A percentile compares a stretch with the other conserved stretches of the same genome.
These are phyloP conservation scores for Falco columbarius DNA, from an alignment of 2,797 vertebrate genomes.

Conservation along the genomic window DNA sequence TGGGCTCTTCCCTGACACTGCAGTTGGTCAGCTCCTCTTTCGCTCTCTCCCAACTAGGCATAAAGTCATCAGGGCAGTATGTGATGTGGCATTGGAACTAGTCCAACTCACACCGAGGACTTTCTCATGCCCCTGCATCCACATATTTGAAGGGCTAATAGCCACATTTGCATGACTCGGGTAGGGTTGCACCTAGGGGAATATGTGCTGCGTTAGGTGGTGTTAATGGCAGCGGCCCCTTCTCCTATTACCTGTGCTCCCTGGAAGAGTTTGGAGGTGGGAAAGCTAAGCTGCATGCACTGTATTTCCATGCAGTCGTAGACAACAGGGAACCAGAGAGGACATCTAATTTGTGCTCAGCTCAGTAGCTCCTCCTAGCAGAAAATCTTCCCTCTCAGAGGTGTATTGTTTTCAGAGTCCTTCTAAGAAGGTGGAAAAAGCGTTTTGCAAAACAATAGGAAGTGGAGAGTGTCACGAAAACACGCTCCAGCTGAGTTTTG, in stretches of 20 bases:
- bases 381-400: conserved; percentile 25
- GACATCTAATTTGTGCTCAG: conserved; percentile 5
- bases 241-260: conserved; percentile 42
- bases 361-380: conserved; percentile 70
- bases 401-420: conserved; percentile 30
- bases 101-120: background rate
- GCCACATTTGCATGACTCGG: background rate
- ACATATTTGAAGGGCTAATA: conserved; percentile 9
- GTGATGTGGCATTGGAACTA: conserved; percentile 14
- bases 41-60: background rate
- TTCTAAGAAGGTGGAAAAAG: conserved; percentile 54
- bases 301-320: background rate
- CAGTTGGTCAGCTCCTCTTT: background rate
- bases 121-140: background rate
- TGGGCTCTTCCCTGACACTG: background rate
- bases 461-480: conserved; percentile 52
- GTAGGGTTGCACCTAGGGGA: background rate
- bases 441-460: conserved; percentile 60
- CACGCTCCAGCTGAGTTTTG: conserved; percentile 46
- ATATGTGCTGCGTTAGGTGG: background rate
- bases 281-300: background rate
- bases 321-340: background rate
- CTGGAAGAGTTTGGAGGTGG: background rate
- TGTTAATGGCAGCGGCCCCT: conserved; percentile 32
- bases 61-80: conserved; percentile 1